Evolutionary conservation across 2,888 invertebrate species (phyloP).

Genomic region (Molanna angustata): DNA sequence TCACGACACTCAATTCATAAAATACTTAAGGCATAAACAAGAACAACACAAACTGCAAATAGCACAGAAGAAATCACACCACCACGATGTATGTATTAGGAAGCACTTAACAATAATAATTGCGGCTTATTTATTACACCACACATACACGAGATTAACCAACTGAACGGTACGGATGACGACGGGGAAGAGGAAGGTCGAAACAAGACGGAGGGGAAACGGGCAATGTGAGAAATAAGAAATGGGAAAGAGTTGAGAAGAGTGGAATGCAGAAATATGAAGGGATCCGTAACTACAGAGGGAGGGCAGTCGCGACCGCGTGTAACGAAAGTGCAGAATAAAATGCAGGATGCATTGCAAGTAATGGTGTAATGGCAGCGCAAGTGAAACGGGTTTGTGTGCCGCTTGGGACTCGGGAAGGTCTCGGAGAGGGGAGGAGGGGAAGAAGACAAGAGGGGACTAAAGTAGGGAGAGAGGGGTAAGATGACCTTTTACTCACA

Average conservation of each 20-base stretch:
- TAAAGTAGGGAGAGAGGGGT: slow-evolving; percentile 3
- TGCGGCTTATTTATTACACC: no score
- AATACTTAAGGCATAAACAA: no score
- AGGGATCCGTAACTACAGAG: neutral
- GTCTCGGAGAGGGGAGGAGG: neutral
- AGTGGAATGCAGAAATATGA: no score
- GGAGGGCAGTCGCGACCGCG: neutral
- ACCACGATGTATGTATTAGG: no score
- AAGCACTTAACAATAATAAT: no score
- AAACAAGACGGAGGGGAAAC: neutral
- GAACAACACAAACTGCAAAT: no score
- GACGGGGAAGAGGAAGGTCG: neutral
- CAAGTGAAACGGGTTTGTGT: slow-evolving; percentile 27
- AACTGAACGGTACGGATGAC: neutral
- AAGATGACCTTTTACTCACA: slow-evolving; percentile 9
- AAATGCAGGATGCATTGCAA: slow-evolving; percentile 28
- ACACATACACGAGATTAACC: no score
- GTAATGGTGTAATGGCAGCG: slow-evolving; percentile 26
- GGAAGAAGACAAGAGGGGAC: slow-evolving; percentile 7
- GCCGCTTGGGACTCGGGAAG: slow-evolving; percentile 7
- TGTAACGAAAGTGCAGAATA: slow-evolving; percentile 7
- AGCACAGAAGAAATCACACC: no score
- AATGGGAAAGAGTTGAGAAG: no score
- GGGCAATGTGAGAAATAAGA: neutral
- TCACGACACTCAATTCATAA: no score